Evolutionary conservation across 2,888 invertebrate species (phyloP).

Genomic region (Ditylenchus weischeri): DNA sequence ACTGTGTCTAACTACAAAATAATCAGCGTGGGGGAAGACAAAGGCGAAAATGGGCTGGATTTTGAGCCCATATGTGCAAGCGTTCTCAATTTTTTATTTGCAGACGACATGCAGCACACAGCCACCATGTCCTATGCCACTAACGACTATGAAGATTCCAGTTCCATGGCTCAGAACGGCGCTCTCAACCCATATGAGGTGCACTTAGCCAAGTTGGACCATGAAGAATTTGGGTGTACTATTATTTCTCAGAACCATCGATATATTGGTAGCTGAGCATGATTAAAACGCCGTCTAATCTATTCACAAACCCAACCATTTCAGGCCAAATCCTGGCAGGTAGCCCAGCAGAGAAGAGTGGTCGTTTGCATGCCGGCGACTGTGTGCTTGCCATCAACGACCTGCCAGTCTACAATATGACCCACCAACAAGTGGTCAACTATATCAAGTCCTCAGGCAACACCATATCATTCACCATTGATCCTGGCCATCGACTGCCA

Average conservation of each 20-base stretch:
- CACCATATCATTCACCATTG: slow-evolving; percentile 38
- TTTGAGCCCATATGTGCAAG: too few relatives aligned
- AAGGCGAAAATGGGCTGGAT: too few relatives aligned
- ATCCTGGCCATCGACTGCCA: slow-evolving; percentile 23
- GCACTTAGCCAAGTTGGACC: slow-evolving; percentile 80
- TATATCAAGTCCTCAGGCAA: slow-evolving; percentile 28
- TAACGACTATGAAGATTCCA: slow-evolving; percentile 17
- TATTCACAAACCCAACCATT: background rate
- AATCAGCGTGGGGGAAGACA: too few relatives aligned
- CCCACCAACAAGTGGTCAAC: slow-evolving; percentile 36
- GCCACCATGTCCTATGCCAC: slow-evolving; percentile 30
- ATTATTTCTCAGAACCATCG: slow-evolving; percentile 92
- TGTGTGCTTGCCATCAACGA: slow-evolving; percentile 81
- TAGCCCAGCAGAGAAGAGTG: slow-evolving; percentile 82
- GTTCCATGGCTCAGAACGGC: slow-evolving; percentile 1
- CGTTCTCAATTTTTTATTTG: background rate
- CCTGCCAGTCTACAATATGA: slow-evolving; percentile 29
- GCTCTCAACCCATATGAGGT: slow-evolving; percentile 80
- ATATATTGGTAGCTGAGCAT: slow-evolving; percentile 70
- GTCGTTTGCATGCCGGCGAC: slow-evolving; percentile 41
- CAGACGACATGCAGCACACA: slow-evolving; percentile 30
- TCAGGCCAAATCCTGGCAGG: slow-evolving; percentile 86
- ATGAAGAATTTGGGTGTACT: slow-evolving; percentile 97
- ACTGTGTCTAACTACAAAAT: too few relatives aligned
- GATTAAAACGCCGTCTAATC: too few relatives aligned